phyloP scores from a whole-genome alignment of 2,888 invertebrate species.

The Protula sp. region DNA sequence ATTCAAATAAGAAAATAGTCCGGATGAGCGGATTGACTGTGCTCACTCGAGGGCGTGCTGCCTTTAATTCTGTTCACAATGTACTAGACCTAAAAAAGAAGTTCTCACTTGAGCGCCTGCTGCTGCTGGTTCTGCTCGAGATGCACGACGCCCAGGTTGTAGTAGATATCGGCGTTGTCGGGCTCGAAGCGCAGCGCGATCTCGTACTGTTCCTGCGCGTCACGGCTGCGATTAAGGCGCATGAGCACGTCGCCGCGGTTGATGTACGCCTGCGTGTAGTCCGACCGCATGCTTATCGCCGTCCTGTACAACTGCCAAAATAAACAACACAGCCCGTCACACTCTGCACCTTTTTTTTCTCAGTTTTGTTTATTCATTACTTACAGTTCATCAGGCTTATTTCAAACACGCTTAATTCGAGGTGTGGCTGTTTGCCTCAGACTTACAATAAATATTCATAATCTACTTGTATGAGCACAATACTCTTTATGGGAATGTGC shows the following conservation, averaged over 20 bases:
- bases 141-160: slow-evolving; percentile 79
- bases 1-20: no score
- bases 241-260: slow-evolving; percentile 94
- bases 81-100: no score
- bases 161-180: slow-evolving; percentile 52
- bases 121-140: slow-evolving; percentile 86
- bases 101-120: slow-evolving; percentile 72
- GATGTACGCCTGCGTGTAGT: slow-evolving; percentile 89
- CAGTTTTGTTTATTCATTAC: background rate
- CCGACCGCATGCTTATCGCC: slow-evolving; percentile 94
- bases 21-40: no score
- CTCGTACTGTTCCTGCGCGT: slow-evolving; percentile 92
- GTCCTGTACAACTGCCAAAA: slow-evolving; percentile 72
- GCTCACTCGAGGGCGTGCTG: no score
- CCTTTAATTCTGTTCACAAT: no score
- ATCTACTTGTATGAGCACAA: no score
- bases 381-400: no score
- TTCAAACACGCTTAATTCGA: no score
- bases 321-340: background rate
- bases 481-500: no score
- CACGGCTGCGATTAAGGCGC: slow-evolving; percentile 75
- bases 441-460: no score
- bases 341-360: background rate
- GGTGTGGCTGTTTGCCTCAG: no score
- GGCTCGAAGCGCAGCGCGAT: slow-evolving; percentile 80